These are phyloP conservation scores for Pseudomyrmex dendroicus DNA, from an alignment of 1,140 invertebrate species.

Conservation along the genomic window DNA sequence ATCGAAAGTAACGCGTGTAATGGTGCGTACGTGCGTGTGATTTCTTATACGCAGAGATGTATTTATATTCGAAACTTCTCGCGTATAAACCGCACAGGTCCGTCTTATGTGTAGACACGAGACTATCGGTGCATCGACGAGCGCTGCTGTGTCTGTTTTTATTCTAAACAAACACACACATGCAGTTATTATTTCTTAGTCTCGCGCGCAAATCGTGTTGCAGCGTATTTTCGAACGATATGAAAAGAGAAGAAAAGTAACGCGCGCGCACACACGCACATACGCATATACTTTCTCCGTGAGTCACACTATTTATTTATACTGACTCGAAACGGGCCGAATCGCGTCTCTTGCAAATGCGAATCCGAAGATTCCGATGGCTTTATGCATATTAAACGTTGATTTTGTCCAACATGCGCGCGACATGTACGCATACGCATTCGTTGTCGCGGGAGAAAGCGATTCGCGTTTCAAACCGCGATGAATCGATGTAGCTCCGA, in stretches of 20 bases:
- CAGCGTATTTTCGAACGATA: slow-evolving; percentile 16
- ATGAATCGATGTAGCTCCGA: not conserved
- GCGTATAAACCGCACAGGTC: no score
- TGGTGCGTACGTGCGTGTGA: no score
- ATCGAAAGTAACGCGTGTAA: slow-evolving; percentile 7
- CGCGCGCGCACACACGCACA: not conserved
- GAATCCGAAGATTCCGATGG: slow-evolving; percentile 26
- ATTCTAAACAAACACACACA: not conserved
- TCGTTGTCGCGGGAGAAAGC: slow-evolving; percentile 40
- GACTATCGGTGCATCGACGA: not conserved
- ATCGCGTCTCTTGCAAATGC: slow-evolving; percentile 54
- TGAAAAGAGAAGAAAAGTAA: slow-evolving; percentile 42
- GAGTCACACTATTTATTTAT: slow-evolving; percentile 54
- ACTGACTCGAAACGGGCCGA: slow-evolving; percentile 9
- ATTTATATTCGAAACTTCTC: not conserved
- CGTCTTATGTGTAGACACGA: no score
- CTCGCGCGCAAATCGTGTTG: not conserved
- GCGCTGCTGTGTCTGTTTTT: slow-evolving; percentile 5
- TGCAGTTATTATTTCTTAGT: not conserved
- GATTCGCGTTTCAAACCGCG: slow-evolving; percentile 26
- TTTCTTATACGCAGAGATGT: not conserved
- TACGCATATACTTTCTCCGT: slow-evolving; percentile 36
- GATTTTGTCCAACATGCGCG: not conserved
- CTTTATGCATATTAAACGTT: slow-evolving; percentile 38
- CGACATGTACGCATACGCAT: not conserved